Evolutionary conservation across 92 coral and sea anemone genomes (phyloP), one percentile per base, ranked within the genome.

Genomic region (Palythoa heliodiscus): DNA sequence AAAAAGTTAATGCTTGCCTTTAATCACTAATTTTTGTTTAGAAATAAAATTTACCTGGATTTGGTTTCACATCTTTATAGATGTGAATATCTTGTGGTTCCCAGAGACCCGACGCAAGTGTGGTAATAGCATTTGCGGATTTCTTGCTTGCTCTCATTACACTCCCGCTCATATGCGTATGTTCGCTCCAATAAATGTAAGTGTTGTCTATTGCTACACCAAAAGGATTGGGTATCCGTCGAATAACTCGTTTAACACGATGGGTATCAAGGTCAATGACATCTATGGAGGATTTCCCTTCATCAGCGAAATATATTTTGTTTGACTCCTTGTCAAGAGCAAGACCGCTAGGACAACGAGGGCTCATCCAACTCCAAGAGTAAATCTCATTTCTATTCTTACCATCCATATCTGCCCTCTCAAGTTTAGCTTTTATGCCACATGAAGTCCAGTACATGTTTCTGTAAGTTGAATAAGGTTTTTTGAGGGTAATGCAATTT

Each of bases 371-470:
- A 48, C 82, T 16, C 82, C 82, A 76, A 11, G 39, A 40, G 4
- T 24, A n/a, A 24, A 77, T 35, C 35, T 54, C 24, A 5, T n/a
- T 25, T 35, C 82, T 77, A 70, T 77, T 77, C 4, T 35, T 55
- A 17, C 82, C 82, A 8, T 77, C 82, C 82, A 77, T 77, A 20
- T 77, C 82, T 57, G 82, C 82, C 15, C 82, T 77, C 53, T 77
- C 82, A 14, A 77, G 47, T 23, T 19, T 77, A 17, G 82, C 70
- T 8, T 55, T 20, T 1, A 23, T 19, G 66, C 17, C 35, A n/a
- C 82, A 77, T 11, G 82, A 54, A 16, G 69, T 77, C 82, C 82
- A 77, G 69, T 77, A 77, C 82, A 77, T 54, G 25, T 57, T 14
- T n/a, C 82, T 77, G 82, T 22, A 77, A 52, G 69, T 54, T 24